These are phyloP conservation scores for Lutjanus erythropterus DNA, from an alignment of 2,113 vertebrate species.

Conservation along the genomic window DNA sequence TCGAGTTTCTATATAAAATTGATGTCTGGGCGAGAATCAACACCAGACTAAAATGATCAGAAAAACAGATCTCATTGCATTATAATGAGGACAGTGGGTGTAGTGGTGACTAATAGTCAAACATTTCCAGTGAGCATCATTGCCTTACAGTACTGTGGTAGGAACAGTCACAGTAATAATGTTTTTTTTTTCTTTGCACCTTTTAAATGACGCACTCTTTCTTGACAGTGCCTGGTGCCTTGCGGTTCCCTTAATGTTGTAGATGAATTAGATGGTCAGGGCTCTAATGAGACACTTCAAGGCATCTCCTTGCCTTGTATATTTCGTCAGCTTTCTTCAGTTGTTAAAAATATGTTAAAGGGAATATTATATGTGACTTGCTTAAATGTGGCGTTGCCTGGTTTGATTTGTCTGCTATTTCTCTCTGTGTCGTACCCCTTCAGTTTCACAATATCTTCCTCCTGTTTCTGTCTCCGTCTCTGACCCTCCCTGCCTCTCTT, in stretches of 20 bases:
- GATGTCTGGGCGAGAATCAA: conserved; percentile 4
- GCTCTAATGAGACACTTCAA: conserved; percentile 58
- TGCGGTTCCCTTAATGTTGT: not conserved
- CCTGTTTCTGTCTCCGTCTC: conserved; percentile 52
- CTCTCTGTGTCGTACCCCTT: conserved; percentile 10
- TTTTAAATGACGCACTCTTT: conserved; percentile 41
- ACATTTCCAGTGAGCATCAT: not conserved
- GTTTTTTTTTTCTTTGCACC: not conserved
- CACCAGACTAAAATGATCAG: conserved; percentile 24
- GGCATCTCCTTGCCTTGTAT: conserved; percentile 32
- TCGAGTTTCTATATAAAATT: conserved; percentile 1
- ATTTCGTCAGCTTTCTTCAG: conserved; percentile 58
- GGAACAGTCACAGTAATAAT: conserved; percentile 22
- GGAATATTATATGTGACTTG: conserved; percentile 71
- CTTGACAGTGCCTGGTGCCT: not conserved
- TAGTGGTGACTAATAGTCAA: conserved; percentile 23
- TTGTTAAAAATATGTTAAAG: conserved; percentile 67
- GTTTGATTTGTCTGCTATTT: conserved; percentile 58
- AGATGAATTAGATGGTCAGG: conserved; percentile 36
- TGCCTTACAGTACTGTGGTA: not conserved
- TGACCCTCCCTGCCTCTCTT: conserved; percentile 25
- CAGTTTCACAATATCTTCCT: conserved; percentile 37
- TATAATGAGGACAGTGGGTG: conserved; percentile 25
- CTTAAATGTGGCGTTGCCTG: conserved; percentile 43
- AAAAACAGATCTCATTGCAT: conserved; percentile 35